phyloP scores from a whole-genome alignment of 1,140 invertebrate species.

The Mercenaria mercenaria region DNA sequence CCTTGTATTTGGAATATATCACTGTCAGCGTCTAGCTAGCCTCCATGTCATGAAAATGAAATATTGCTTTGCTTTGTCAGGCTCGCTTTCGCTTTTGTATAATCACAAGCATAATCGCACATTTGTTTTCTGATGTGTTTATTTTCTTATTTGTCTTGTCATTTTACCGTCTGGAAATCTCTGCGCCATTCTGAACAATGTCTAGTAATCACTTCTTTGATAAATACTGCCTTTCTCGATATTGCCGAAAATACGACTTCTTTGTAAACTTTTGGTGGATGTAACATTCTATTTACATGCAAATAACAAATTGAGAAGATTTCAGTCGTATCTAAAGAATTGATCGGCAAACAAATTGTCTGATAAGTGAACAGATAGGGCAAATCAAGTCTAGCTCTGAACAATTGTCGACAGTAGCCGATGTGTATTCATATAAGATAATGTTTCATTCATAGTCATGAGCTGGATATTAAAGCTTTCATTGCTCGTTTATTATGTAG shows the following conservation, averaged over 20 bases:
- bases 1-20: too few species aligned
- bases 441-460: background rate
- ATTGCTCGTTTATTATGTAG: background rate
- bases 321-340: conserved; percentile 3
- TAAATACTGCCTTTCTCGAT: background rate
- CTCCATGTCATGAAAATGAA: too few species aligned
- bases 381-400: background rate
- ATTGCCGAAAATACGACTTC: background rate
- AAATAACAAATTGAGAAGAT: background rate
- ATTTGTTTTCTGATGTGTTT: background rate
- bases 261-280: background rate
- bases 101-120: background rate
- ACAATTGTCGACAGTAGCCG: background rate
- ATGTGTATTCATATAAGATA: background rate
- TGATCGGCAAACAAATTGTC: conserved; percentile 4
- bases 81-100: background rate
- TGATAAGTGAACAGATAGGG: background rate
- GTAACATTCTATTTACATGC: conserved; percentile 18
- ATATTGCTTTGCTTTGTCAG: background rate
- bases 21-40: too few species aligned
- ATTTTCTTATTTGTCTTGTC: background rate
- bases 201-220: background rate
- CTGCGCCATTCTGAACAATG: background rate
- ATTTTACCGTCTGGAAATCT: conserved; percentile 4
- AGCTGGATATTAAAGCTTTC: background rate